Conservation (phyloP, 2,888 invertebrate species). For the Drosophila sordidapex region DNA sequence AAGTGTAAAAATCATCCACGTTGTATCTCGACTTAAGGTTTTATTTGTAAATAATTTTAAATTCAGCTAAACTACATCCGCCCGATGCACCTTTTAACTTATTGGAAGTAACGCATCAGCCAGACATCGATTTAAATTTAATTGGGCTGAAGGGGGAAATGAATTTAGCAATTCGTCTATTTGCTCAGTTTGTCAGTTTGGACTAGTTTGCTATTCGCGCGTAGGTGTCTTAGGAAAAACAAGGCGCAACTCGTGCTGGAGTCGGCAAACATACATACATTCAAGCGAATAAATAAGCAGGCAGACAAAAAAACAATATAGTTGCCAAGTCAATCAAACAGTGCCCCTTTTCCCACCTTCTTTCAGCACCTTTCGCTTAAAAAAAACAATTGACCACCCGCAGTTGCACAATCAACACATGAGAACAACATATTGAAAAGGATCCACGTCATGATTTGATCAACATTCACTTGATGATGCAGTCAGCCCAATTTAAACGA, state of each 20-base stretch:
- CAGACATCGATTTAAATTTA: conserved; percentile 24
- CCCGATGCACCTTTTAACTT: conserved; percentile 2
- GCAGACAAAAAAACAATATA: conserved; percentile 46
- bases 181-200: conserved; percentile 25
- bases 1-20: background rate
- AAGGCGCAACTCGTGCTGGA: conserved; percentile 62
- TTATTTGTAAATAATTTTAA: conserved; percentile 1
- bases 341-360: background rate
- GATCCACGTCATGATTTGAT: conserved; percentile 34
- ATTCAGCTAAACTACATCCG: conserved; percentile 27
- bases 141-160: conserved; percentile 19
- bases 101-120: conserved; percentile 42
- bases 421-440: background rate
- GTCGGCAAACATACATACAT: conserved; percentile 27
- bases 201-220: conserved; percentile 27
- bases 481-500: conserved; percentile 22
- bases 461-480: conserved; percentile 49
- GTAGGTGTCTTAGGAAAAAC: conserved; percentile 53
- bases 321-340: conserved; percentile 29
- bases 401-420: conserved; percentile 5
- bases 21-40: background rate
- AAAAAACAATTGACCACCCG: conserved; percentile 58
- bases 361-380: conserved; percentile 50
- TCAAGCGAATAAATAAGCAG: conserved; percentile 52
- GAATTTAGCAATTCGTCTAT: conserved; percentile 18